Percentiles rank a stretch among this genome's conserved stretches.
Evolutionary conservation across 64 coral and sea anemone genomes (phyloP).

Genomic region (Montipora efflorescens): DNA sequence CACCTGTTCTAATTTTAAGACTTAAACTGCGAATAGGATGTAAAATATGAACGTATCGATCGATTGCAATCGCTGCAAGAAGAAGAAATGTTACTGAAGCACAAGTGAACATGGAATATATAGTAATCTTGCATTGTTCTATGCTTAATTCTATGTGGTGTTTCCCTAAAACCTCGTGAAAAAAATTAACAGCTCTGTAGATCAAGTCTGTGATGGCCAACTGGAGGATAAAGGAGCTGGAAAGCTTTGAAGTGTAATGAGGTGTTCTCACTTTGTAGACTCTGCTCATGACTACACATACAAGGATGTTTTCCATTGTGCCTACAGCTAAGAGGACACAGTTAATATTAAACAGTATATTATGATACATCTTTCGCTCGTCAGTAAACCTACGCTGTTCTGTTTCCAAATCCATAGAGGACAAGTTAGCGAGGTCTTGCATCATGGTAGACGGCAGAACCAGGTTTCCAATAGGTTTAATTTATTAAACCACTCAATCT

Average conservation of each 20-base stretch:
- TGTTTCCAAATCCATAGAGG: too few relatives aligned
- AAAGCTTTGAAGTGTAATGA: not conserved
- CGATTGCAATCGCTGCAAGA: slow-evolving; percentile 48
- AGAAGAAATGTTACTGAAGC: slow-evolving; percentile 46
- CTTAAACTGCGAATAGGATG: slow-evolving; percentile 17
- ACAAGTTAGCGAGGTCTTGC: too few relatives aligned
- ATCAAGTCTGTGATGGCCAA: slow-evolving; percentile 41
- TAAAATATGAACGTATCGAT: slow-evolving; percentile 57
- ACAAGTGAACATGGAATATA: slow-evolving; percentile 32
- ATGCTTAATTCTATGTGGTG: not conserved
- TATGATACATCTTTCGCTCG: too few relatives aligned
- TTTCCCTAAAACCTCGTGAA: not conserved
- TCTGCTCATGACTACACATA: slow-evolving; percentile 23
- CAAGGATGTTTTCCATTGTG: slow-evolving; percentile 21
- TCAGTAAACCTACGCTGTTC: too few relatives aligned
- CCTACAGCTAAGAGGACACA: slow-evolving; percentile 1
- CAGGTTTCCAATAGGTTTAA: too few relatives aligned
- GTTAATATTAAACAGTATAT: not conserved
- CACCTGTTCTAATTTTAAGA: not conserved
- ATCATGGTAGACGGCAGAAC: too few relatives aligned
- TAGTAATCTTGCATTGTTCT: slow-evolving; percentile 7
- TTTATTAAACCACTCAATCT: too few relatives aligned
- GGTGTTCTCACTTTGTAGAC: not conserved
- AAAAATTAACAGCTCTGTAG: slow-evolving; percentile 22
- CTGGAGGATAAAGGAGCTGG: slow-evolving; percentile 16